phyloP scores from a whole-genome alignment of 2,888 invertebrate genomes.

The Erebia aethiops region DNA sequence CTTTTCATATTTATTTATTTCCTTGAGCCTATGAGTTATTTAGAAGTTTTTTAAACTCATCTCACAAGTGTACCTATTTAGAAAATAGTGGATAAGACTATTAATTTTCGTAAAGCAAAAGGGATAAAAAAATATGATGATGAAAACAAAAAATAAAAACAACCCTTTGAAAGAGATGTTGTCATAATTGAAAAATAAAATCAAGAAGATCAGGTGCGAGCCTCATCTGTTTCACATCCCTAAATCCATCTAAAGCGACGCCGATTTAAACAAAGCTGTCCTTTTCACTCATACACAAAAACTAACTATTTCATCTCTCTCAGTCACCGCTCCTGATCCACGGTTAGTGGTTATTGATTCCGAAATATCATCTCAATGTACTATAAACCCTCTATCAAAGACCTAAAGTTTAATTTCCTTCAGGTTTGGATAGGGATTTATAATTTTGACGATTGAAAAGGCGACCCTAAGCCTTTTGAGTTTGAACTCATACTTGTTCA shows the following conservation, averaged over 20 bases:
- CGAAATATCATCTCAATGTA: constrained; percentile 46
- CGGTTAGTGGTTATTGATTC: constrained; percentile 79
- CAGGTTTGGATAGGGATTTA: constrained; percentile 41
- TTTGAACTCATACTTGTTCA: constrained; percentile 73
- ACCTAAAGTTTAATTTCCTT: constrained; percentile 48
- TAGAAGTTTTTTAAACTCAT: no score
- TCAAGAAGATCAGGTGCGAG: constrained; percentile 75
- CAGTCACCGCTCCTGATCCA: constrained; percentile 67
- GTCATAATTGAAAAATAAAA: constrained; percentile 74
- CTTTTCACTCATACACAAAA: constrained; percentile 51
- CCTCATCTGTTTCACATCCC: constrained; percentile 65
- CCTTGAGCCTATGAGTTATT: no score
- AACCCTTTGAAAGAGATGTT: constrained; percentile 44
- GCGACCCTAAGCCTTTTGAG: constrained; percentile 66
- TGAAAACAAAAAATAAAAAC: constrained; percentile 37
- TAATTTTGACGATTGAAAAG: constrained; percentile 58
- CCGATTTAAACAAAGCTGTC: constrained; percentile 53
- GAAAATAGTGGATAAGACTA: no score
- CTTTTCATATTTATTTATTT: no score
- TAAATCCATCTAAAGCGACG: constrained; percentile 58
- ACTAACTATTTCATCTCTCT: constrained; percentile 53
- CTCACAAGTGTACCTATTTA: no score
- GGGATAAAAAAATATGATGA: constrained; percentile 2
- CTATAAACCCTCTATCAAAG: constrained; percentile 50
- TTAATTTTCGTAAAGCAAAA: not conserved